These are phyloP conservation scores for Carettochelys insculpta DNA, from an alignment of 2,113 vertebrate species.

Conservation along the genomic window DNA sequence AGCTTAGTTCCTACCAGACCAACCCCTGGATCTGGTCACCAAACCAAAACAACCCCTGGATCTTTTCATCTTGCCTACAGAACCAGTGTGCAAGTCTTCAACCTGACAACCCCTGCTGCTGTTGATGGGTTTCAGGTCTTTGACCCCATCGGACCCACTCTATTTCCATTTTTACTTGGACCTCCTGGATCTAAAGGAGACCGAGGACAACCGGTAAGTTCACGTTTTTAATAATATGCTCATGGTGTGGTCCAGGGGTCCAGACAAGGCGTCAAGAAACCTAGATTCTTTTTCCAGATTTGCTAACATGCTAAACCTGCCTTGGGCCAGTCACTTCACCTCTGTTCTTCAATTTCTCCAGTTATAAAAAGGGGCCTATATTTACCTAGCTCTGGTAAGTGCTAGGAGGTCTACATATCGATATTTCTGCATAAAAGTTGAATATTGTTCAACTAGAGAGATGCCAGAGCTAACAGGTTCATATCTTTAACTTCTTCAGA, in stretches of 20 bases:
- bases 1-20: constrained; percentile 55
- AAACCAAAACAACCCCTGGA: constrained; percentile 55
- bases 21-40: constrained; percentile 25
- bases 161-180: constrained; percentile 82
- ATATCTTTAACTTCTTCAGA: background rate
- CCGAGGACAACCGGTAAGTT: constrained; percentile 87
- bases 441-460: background rate
- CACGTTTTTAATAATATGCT: background rate
- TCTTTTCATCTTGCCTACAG: background rate
- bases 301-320: background rate
- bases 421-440: no score
- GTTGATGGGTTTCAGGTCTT: constrained; percentile 84
- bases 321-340: background rate
- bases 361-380: background rate
- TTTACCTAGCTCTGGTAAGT: background rate
- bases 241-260: background rate
- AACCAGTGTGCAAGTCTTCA: constrained; percentile 20
- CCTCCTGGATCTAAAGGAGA: constrained; percentile 90
- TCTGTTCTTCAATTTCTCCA: background rate
- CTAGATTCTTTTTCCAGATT: background rate
- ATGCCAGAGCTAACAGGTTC: background rate
- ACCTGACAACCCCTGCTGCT: constrained; percentile 76
- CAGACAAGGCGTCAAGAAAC: background rate
- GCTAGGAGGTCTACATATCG: background rate
- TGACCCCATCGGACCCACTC: constrained; percentile 81